Conservation (phyloP, 1,140 invertebrate species). For the Pentalonia nigronervosa region DNA sequence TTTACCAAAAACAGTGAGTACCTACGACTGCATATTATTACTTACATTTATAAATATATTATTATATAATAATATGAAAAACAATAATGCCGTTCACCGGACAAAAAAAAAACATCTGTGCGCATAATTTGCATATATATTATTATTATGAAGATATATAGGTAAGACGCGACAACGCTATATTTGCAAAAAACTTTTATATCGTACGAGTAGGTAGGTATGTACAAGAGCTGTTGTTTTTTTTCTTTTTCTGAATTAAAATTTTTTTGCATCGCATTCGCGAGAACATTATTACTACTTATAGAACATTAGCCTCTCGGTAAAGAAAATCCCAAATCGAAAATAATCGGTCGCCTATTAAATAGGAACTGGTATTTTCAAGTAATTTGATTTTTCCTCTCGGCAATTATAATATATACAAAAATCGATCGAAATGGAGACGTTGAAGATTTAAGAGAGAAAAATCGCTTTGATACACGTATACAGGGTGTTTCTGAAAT, state of each 20-base stretch:
- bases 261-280: background rate
- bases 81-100: background rate
- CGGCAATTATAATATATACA: background rate
- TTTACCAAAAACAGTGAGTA: slow-evolving; percentile 99
- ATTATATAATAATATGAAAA: background rate
- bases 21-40: background rate
- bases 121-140: background rate
- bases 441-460: background rate
- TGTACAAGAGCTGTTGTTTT: background rate
- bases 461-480: background rate
- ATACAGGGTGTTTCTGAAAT: no score
- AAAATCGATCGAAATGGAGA: background rate
- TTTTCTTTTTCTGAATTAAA: no score
- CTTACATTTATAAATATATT: background rate
- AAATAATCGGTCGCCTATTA: background rate
- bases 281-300: background rate
- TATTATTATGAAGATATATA: slow-evolving; percentile 2
- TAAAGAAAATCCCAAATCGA: background rate
- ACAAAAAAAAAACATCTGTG: slow-evolving; percentile 21
- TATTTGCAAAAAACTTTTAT: background rate
- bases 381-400: background rate
- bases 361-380: background rate
- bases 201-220: no score
- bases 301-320: background rate
- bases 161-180: background rate